Base-by-base conservation (phyloP, 2,888 invertebrate genomes). In the Thereva nobilitata region DNA sequence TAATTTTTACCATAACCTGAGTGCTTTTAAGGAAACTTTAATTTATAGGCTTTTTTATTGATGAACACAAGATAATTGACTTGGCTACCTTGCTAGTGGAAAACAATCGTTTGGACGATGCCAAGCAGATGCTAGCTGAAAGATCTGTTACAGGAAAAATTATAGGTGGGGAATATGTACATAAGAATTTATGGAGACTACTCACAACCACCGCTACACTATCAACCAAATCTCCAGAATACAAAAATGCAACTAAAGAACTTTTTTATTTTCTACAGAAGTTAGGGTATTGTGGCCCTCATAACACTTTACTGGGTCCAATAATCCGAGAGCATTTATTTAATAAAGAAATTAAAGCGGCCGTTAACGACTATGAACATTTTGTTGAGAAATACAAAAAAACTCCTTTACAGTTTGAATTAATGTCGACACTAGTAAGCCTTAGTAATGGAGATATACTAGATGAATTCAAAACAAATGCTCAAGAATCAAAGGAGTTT, bases 1-100 rank as follows among this genome's bases (percentile, higher is more conserved):
- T 23, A 23, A 23, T 23, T 23, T 23, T 23, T 2, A 23, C 23
- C 23, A 23, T 23, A 23, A 23, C 23, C 23, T 23, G 1, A 23
- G 23, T 23, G 23, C 5, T n/a, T 56, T 56, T 23, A n/a, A 45
- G 9, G 45, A 45, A 57, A 8, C 7, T 52, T 63, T 63, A 42
- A 42, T 42, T 44, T 53, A 2, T 9, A 80, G 80, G 82, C 67
- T 89, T 89, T 74, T 77, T 75, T 1, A 72, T 90, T 10, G 90
- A 90, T 75, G 85, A 85, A 71, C 86, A 82, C 74, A 91, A 90
- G 77, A 77, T 89, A 2, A 80, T 90, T 2, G 86, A 87, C 73
- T 86, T 84, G 67, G 87, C 87, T 0, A 84, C 84, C 0, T 78
- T 87, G 4, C 81, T 89, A 76, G 84, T 87, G 4, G 81, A 83